phyloP scores from a whole-genome alignment of 2,113 vertebrate species.

The Carassius gibelio region DNA sequence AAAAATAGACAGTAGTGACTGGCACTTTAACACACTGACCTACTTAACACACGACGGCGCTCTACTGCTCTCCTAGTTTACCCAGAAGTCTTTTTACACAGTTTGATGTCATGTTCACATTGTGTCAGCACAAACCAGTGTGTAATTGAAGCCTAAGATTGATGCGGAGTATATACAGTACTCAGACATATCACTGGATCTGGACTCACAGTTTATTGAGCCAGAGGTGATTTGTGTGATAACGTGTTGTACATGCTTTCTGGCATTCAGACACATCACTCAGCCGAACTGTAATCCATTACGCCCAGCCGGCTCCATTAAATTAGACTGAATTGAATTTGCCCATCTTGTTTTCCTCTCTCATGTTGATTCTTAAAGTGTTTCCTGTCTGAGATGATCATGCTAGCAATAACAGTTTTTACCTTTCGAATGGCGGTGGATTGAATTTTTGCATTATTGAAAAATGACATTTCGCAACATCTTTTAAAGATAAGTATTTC shows the following conservation, averaged over 20 bases:
- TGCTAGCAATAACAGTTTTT: neutral
- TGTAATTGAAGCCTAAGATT: constrained; percentile 23
- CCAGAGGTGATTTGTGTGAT: constrained; percentile 21
- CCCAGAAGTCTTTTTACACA: constrained; percentile 18
- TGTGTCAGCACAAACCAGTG: constrained; percentile 14
- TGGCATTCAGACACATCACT: constrained; percentile 21
- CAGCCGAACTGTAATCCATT: constrained; percentile 38
- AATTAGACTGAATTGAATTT: constrained; percentile 46
- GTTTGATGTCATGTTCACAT: constrained; percentile 16
- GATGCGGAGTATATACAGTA: neutral
- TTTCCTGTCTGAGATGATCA: constrained; percentile 20
- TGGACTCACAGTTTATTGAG: neutral
- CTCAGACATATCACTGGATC: neutral
- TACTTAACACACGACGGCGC: constrained; percentile 49
- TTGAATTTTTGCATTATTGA: neutral
- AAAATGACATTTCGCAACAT: neutral
- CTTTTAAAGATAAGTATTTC: neutral
- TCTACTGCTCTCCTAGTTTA: neutral
- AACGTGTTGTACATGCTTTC: constrained; percentile 15
- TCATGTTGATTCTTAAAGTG: constrained; percentile 25
- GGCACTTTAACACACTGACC: constrained; percentile 58
- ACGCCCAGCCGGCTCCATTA: constrained; percentile 21
- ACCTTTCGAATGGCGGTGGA: neutral
- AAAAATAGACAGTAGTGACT: constrained; percentile 40
- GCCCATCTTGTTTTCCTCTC: constrained; percentile 38